Base-by-base conservation (phyloP, 2,113 vertebrate genomes). In the Chinchilla lanigera region DNA sequence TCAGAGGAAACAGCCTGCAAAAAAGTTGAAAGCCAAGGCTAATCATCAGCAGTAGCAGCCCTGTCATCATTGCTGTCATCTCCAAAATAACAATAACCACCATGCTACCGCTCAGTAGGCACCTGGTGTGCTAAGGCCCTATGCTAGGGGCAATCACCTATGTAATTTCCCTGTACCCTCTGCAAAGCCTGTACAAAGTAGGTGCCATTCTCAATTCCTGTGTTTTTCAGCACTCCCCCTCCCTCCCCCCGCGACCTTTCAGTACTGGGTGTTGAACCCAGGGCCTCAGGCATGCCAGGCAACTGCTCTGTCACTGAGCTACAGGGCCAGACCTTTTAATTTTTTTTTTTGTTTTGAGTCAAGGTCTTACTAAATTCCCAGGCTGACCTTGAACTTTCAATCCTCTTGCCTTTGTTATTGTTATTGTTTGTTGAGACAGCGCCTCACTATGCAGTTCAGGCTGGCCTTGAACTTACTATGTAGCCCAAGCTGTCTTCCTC, bases 1-100 rank as follows among this genome's bases (percentile, higher is more conserved):
- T 84, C 69, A 41, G 58, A 94, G 58, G 52, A 81, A 97, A 91
- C 12, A 73, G 75, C 41, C 52, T 38, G 61, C 47, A 73, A 56
- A 63, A 41, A 93, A 92, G 58, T 63, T 86, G 60, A 69, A 83
- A 95, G 71, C 69, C 35, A 54, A 93, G 61, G 50, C 50, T 44
- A 41, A 75, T 67, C n/a, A 90, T 4, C 86, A 82, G 7, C 44
- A 28, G 38, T 24, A 47, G 5, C 19, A 52, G 10, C 26, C 19
- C 30, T 58, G n/a, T 8, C 63, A 47, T 1, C 30, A 3, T 86
- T 38, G 41, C 10, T 3, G 8, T 61, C 84, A 61, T 87, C 88
- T 58, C 60, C 89, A 58, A 90, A 85, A 80, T 41, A 91, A 86
- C 30, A 83, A 56, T 41, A 56, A 82, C 30, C 52, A 47, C 54